phyloP scores from a whole-genome alignment of 30 jellyfish, hydroid and myxozoan species.

The Pseudorhiza aurosa region DNA sequence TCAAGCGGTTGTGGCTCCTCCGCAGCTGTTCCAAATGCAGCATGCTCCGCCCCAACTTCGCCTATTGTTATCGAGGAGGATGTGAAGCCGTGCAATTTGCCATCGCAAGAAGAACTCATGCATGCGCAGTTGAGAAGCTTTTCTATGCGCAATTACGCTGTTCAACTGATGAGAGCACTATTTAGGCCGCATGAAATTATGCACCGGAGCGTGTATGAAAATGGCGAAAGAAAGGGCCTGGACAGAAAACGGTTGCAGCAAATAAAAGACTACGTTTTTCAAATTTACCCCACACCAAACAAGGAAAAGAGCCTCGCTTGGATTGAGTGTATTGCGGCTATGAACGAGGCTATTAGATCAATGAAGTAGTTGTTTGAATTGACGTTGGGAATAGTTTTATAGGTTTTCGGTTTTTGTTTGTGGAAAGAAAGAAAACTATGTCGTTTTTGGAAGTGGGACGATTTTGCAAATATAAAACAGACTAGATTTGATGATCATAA shows the following conservation, averaged over 20 bases:
- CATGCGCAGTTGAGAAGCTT: conserved; percentile 39
- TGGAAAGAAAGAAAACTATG: not conserved
- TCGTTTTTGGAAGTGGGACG: too few species aligned
- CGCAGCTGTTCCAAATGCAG: not conserved
- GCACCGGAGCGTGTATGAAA: conserved; percentile 31
- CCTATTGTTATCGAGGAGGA: conserved; percentile 50
- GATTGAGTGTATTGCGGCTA: conserved; percentile 56
- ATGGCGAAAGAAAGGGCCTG: conserved; percentile 43
- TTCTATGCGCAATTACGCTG: conserved; percentile 58
- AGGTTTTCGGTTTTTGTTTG: not conserved
- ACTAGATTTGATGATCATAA: too few species aligned
- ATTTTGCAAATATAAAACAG: too few species aligned
- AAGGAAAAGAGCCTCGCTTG: conserved; percentile 58
- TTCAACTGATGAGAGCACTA: conserved; percentile 47
- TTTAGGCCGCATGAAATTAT: conserved; percentile 43
- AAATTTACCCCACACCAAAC: conserved; percentile 46
- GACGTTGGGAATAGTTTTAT: not conserved
- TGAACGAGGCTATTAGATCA: conserved; percentile 55
- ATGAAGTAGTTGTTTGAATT: conserved; percentile 1
- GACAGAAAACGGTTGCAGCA: conserved; percentile 39
- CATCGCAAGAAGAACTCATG: conserved; percentile 42
- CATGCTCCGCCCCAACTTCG: conserved; percentile 19
- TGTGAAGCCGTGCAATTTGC: conserved; percentile 24
- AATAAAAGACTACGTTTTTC: conserved; percentile 48
- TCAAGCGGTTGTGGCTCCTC: not conserved